Percentiles rank a stretch among this genome's conserved stretches.
phyloP scores from a whole-genome alignment of 2,797 vertebrate species.

The Enteromius radiatus region DNA sequence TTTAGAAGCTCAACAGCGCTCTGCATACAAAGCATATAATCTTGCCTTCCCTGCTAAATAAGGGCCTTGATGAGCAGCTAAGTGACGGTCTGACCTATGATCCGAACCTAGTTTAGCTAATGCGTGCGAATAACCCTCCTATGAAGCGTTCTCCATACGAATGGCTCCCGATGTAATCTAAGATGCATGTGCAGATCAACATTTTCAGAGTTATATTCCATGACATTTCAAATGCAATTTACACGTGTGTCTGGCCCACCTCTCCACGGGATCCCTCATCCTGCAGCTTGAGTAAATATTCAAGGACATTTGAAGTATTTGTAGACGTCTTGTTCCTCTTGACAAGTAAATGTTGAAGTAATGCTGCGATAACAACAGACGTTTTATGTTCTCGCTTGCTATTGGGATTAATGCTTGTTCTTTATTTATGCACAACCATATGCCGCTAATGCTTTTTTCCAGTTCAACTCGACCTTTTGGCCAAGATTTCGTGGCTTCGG shows the following conservation, averaged over 20 bases:
- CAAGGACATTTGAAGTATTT: constrained; percentile 27
- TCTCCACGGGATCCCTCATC: constrained; percentile 8
- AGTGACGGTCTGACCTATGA: constrained; percentile 69
- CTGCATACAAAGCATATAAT: constrained; percentile 68
- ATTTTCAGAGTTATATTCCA: constrained; percentile 17
- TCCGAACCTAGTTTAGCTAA: constrained; percentile 77
- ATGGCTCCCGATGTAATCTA: background rate
- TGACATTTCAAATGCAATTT: constrained; percentile 13
- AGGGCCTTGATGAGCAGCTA: constrained; percentile 71
- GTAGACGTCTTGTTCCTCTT: constrained; percentile 21
- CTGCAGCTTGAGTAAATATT: constrained; percentile 40
- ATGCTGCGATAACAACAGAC: constrained; percentile 8
- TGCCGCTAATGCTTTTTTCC: constrained; percentile 62
- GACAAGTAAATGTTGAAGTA: constrained; percentile 11
- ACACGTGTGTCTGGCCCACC: constrained; percentile 18
- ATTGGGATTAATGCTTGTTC: constrained; percentile 73
- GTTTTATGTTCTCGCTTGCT: constrained; percentile 58
- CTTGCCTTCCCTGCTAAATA: constrained; percentile 74
- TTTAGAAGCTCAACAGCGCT: constrained; percentile 63
- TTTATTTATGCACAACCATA: constrained; percentile 78
- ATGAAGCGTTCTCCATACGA: constrained; percentile 4
- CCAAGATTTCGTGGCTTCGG: constrained; percentile 8
- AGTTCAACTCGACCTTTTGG: constrained; percentile 17
- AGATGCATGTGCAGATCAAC: constrained; percentile 7
- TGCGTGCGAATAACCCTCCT: constrained; percentile 68